Evolutionary conservation across 2,113 vertebrate genomes (phyloP).

Genomic region (Potamarius usumacintae): DNA sequence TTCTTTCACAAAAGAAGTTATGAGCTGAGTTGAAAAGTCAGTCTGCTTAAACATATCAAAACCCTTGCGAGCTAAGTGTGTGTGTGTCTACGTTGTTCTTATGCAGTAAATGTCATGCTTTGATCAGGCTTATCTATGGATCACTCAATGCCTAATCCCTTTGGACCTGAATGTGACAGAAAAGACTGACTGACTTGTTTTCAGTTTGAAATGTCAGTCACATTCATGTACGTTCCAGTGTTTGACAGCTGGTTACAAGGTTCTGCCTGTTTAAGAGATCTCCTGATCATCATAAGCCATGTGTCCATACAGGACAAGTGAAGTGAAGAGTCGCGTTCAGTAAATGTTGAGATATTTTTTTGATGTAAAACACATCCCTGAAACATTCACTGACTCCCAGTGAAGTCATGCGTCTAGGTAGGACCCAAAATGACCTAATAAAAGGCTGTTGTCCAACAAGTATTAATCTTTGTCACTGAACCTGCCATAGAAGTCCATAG

Average conservation of each 20-base stretch:
- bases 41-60: not conserved
- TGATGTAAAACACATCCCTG: not conserved
- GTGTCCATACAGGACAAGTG: not conserved
- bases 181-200: not conserved
- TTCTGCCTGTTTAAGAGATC: not conserved
- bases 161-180: constrained; percentile 42
- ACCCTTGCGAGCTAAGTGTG: not conserved
- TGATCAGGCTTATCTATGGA: too few species aligned
- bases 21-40: not conserved
- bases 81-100: too few species aligned
- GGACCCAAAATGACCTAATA: not conserved
- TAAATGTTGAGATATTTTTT: not conserved
- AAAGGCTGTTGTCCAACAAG: not conserved
- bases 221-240: not conserved
- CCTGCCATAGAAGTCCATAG: not conserved
- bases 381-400: not conserved
- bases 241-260: not conserved
- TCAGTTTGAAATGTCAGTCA: not conserved
- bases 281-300: not conserved
- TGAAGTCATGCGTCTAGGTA: not conserved
- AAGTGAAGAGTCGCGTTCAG: not conserved
- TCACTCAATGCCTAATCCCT: too few species aligned
- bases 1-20: too few species aligned
- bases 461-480: not conserved
- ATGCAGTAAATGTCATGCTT: not conserved